Evolutionary conservation across 2,797 vertebrate species (phyloP).

Genomic region (Eutrigla gurnardus): DNA sequence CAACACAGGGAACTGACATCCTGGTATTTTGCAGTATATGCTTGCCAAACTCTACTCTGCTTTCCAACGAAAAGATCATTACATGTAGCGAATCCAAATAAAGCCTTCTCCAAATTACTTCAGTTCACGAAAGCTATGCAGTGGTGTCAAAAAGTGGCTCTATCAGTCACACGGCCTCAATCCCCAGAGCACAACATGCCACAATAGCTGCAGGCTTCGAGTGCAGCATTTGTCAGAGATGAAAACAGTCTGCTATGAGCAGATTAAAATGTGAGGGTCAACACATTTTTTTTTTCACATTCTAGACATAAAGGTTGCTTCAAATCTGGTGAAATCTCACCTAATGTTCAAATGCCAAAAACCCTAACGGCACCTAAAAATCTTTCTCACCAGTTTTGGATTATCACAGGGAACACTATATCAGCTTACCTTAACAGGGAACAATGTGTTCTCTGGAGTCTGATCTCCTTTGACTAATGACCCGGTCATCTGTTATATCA

Average conservation of each 20-base stretch:
- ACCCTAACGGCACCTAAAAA: slow-evolving; percentile 6
- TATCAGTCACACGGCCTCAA: not conserved
- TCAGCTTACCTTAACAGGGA: slow-evolving; percentile 28
- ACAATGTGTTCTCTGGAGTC: slow-evolving; percentile 45
- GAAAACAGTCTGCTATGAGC: not conserved
- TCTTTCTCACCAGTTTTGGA: slow-evolving; percentile 24
- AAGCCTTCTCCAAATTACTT: not conserved
- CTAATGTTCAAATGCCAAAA: slow-evolving; percentile 22
- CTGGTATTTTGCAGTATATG: slow-evolving; percentile 1
- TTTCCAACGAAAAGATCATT: not conserved
- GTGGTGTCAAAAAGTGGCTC: not conserved
- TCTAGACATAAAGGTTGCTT: not conserved
- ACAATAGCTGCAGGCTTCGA: not conserved
- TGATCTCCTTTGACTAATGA: slow-evolving; percentile 46
- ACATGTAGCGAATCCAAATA: not conserved
- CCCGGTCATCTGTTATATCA: slow-evolving; percentile 48
- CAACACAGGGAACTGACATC: not conserved
- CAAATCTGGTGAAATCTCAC: not conserved
- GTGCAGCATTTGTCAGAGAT: not conserved
- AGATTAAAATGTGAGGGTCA: not conserved
- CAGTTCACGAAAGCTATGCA: not conserved
- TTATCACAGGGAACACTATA: slow-evolving; percentile 22
- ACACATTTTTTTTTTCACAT: not conserved
- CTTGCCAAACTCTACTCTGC: not conserved
- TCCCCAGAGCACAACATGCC: not conserved